Conservation (phyloP, 2,888 invertebrate species). For the Atethmia centrago region DNA sequence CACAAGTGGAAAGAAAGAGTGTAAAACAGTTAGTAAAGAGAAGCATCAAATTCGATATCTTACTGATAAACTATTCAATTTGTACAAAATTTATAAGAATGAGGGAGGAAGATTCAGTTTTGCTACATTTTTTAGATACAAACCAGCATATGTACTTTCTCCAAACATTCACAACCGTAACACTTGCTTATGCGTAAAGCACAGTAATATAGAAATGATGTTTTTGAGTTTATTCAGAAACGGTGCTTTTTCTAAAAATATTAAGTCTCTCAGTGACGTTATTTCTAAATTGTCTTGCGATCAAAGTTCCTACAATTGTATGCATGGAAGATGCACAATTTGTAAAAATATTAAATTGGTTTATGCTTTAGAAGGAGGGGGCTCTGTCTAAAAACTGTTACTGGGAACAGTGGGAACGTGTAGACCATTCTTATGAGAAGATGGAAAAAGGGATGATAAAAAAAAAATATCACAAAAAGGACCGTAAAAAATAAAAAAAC, state of each 20-base stretch:
- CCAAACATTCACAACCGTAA: too few species aligned
- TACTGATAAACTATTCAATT: conserved; percentile 17
- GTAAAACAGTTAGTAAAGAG: conserved; percentile 18
- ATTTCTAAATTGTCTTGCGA: too few species aligned
- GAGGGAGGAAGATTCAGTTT: conserved; percentile 21
- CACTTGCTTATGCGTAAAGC: too few species aligned
- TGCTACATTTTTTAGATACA: conserved; percentile 10
- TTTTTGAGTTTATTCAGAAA: too few species aligned
- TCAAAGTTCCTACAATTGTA: too few species aligned
- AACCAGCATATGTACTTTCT: conserved; percentile 15
- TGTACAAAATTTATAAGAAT: conserved; percentile 24
- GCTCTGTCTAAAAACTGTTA: too few species aligned
- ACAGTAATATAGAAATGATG: too few species aligned
- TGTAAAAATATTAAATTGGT: too few species aligned
- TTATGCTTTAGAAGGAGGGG: too few species aligned
- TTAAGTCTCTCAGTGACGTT: too few species aligned
- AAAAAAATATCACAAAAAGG: not conserved
- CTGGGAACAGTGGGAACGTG: conserved; percentile 7
- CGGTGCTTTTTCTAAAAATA: too few species aligned
- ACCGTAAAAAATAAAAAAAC: not conserved
- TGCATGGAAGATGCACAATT: too few species aligned
- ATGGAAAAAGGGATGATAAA: not conserved
- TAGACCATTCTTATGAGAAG: not conserved
- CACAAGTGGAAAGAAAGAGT: conserved; percentile 27
- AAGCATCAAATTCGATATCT: conserved; percentile 30